Percentiles rank a stretch among this genome's conserved stretches.
Evolutionary conservation across 2,797 vertebrate genomes (phyloP).

Genomic region (Sciaenops ocellatus): DNA sequence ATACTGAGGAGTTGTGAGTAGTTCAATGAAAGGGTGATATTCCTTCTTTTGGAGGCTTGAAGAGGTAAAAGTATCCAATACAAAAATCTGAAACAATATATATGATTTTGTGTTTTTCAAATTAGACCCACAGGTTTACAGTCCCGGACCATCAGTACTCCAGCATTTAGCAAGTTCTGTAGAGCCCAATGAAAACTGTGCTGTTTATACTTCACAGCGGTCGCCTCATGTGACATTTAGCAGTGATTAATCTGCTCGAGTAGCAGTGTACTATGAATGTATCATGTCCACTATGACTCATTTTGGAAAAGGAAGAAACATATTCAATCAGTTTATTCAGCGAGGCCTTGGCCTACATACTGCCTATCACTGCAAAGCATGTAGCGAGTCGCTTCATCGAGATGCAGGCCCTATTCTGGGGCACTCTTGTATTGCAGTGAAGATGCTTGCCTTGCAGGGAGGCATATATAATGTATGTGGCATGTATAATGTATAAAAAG

Average conservation of each 20-base stretch:
- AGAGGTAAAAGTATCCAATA: neutral
- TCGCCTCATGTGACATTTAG: slow-evolving; percentile 25
- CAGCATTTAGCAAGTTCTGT: slow-evolving; percentile 15
- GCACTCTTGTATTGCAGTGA: slow-evolving; percentile 57
- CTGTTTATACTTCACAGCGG: slow-evolving; percentile 22
- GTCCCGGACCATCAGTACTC: neutral
- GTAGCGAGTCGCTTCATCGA: slow-evolving; percentile 37
- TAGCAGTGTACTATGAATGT: slow-evolving; percentile 21
- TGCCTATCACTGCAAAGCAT: slow-evolving; percentile 15
- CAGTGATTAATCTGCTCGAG: slow-evolving; percentile 24
- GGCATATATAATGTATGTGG: slow-evolving; percentile 82
- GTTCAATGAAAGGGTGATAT: neutral
- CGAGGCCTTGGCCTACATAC: slow-evolving; percentile 65
- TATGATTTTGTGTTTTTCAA: neutral
- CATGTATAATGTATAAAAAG: slow-evolving; percentile 84
- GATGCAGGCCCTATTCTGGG: slow-evolving; percentile 65
- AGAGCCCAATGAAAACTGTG: neutral
- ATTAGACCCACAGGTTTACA: neutral
- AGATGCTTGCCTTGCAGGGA: slow-evolving; percentile 75
- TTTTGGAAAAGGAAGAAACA: slow-evolving; percentile 37
- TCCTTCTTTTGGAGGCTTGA: neutral
- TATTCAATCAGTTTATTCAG: slow-evolving; percentile 38
- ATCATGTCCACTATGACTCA: slow-evolving; percentile 42
- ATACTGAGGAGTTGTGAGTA: neutral
- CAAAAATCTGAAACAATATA: neutral